phyloP scores from a whole-genome alignment of 2,797 vertebrate species.

The Octomys mimax region DNA sequence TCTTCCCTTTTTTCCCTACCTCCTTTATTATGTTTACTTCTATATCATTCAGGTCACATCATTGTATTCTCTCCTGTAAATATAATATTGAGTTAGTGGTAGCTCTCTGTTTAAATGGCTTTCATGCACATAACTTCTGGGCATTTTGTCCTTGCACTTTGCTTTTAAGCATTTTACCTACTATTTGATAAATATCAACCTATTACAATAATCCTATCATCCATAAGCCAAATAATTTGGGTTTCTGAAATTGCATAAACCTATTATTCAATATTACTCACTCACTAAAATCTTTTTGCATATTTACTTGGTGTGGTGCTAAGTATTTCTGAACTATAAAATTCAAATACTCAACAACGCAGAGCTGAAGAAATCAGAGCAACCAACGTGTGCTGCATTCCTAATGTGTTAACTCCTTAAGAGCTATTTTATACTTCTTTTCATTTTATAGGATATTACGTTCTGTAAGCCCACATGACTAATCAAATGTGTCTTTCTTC shows the following conservation, averaged over 20 bases:
- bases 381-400: not conserved
- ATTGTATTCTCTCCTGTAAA: not conserved
- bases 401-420: not conserved
- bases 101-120: not conserved
- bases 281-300: not conserved
- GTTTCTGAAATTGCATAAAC: conserved; percentile 1
- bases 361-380: not conserved
- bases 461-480: conserved; percentile 5
- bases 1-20: not conserved
- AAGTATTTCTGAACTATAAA: conserved; percentile 5
- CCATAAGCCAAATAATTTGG: not conserved
- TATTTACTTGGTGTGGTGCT: not conserved
- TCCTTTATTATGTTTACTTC: conserved; percentile 27
- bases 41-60: not conserved
- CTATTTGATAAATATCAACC: conserved; percentile 14
- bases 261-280: not conserved
- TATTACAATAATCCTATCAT: not conserved
- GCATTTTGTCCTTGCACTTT: not conserved
- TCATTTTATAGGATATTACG: not conserved
- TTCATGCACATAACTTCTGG: not conserved
- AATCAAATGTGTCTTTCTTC: not conserved
- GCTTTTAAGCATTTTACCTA: conserved; percentile 44
- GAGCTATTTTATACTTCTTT: not conserved
- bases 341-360: not conserved
- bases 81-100: not conserved